These are phyloP conservation scores for Myotis lucifugus DNA, from an alignment of 2,113 vertebrate genomes.

Conservation along the genomic window DNA sequence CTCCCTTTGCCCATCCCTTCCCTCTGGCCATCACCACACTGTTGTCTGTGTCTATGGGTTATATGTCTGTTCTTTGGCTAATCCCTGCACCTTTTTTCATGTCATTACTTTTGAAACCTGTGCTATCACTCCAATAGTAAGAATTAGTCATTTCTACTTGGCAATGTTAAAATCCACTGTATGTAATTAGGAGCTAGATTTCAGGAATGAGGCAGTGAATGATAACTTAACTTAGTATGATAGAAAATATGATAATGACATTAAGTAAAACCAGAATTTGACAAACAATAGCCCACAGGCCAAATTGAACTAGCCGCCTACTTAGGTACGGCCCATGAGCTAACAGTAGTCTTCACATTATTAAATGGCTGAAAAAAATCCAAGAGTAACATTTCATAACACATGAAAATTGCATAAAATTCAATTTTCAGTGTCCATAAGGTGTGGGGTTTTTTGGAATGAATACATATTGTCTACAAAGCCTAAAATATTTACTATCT, in stretches of 20 bases:
- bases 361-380: background rate
- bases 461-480: background rate
- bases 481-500: background rate
- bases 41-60: too few relatives aligned
- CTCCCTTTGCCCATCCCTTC: too few relatives aligned
- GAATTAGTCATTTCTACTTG: conserved; percentile 1
- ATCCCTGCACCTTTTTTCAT: background rate
- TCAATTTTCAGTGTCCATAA: background rate
- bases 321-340: background rate
- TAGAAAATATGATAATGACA: background rate
- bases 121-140: background rate
- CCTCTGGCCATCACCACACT: too few relatives aligned
- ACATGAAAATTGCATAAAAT: background rate
- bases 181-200: conserved; percentile 22
- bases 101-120: background rate
- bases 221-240: background rate
- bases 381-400: background rate
- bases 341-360: background rate
- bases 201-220: background rate
- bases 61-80: too few relatives aligned
- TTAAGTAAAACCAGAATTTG: background rate
- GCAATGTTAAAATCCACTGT: background rate
- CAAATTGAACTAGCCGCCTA: background rate
- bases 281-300: background rate
- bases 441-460: background rate